Evolutionary conservation across 2,113 vertebrate species (phyloP).

Genomic region (Peucedramus taeniatus): DNA sequence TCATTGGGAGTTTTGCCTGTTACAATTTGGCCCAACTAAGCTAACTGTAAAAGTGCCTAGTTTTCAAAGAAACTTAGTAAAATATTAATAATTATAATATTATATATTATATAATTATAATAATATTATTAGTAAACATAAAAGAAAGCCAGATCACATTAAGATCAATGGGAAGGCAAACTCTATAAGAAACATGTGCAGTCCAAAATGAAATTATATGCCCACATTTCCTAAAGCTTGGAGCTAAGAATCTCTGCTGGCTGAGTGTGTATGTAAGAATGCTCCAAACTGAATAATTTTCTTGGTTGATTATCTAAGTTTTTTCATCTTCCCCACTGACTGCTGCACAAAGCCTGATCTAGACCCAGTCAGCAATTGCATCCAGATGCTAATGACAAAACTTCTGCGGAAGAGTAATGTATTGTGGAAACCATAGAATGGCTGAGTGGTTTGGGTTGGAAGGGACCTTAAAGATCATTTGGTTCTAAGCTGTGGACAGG

Average conservation of each 20-base stretch:
- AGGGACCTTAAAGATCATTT: not conserved
- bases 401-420: not conserved
- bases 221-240: not conserved
- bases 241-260: not conserved
- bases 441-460: not conserved
- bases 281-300: not conserved
- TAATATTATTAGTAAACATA: no score
- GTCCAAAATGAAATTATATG: not conserved
- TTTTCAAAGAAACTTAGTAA: not conserved
- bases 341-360: not conserved
- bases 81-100: no score
- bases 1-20: not conserved
- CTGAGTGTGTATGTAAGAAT: not conserved
- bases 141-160: not conserved
- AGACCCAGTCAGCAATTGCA: not conserved
- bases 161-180: not conserved
- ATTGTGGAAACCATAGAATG: not conserved
- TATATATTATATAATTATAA: no score
- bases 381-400: not conserved
- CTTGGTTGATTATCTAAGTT: not conserved
- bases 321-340: not conserved
- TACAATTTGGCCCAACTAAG: not conserved
- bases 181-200: not conserved
- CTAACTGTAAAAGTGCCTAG: not conserved
- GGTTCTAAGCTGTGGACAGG: not conserved